Percentiles rank a stretch among this genome's conserved stretches.
Evolutionary conservation across 2,888 invertebrate genomes (phyloP).

Genomic region (Lomographa bimaculata): DNA sequence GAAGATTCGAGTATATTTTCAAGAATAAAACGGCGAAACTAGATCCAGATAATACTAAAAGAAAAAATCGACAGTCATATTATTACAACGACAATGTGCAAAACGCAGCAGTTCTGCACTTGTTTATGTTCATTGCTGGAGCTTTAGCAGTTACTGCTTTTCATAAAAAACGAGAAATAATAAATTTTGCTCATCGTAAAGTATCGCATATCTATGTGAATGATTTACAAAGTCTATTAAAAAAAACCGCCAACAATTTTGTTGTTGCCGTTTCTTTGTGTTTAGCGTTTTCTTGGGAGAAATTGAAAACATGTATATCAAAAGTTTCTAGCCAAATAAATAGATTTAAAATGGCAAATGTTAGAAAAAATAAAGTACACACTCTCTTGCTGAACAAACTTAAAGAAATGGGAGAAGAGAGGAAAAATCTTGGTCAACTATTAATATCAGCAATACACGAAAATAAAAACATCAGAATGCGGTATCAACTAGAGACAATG

Average conservation of each 20-base stretch:
- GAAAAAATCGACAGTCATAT: constrained; percentile 8
- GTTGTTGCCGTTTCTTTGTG: constrained; percentile 36
- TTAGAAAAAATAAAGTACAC: constrained; percentile 35
- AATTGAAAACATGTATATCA: constrained; percentile 10
- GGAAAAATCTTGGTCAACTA: constrained; percentile 55
- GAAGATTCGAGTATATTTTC: constrained; percentile 24
- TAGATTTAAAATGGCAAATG: constrained; percentile 9
- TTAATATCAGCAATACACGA: constrained; percentile 59
- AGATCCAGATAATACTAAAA: constrained; percentile 3
- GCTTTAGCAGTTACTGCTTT: constrained; percentile 52
- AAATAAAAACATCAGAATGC: constrained; percentile 61
- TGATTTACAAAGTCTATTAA: too few species aligned
- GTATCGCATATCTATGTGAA: too few species aligned
- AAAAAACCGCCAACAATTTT: constrained; percentile 34
- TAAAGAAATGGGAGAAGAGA: constrained; percentile 55
- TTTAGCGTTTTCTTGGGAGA: constrained; percentile 30
- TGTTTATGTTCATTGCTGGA: constrained; percentile 56
- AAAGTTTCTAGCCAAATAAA: constrained; percentile 4
- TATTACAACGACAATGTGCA: constrained; percentile 21
- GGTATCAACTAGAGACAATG: constrained; percentile 56
- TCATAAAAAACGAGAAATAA: constrained; percentile 51
- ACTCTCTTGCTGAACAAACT: constrained; percentile 54
- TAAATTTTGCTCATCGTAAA: constrained; percentile 39
- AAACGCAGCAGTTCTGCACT: constrained; percentile 38
- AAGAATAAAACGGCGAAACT: constrained; percentile 20